phyloP scores from a whole-genome alignment of 2,888 invertebrate genomes.

The Nudaria mundana region DNA sequence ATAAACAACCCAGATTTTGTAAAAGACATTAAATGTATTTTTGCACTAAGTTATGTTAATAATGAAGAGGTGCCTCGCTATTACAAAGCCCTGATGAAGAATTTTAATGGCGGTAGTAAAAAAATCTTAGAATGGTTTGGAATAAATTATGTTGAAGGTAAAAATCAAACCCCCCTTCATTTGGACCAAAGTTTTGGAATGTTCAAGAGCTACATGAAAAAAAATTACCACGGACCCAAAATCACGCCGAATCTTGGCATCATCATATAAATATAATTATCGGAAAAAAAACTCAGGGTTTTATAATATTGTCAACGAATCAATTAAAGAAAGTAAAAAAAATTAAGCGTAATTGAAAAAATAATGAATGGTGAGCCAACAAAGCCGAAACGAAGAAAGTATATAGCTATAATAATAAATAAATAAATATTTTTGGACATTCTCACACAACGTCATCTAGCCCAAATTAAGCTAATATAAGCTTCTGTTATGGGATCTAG shows the following conservation, averaged over 20 bases:
- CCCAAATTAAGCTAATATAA: no score
- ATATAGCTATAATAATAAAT: neutral
- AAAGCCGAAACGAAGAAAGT: neutral
- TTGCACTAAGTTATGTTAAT: no score
- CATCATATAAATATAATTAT: neutral
- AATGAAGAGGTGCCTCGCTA: no score
- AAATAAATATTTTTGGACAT: no score
- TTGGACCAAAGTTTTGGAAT: no score
- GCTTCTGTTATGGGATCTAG: no score
- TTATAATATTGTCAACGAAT: neutral
- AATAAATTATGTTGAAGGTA: neutral
- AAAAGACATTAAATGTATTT: no score
- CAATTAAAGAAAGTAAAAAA: neutral
- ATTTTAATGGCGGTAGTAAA: no score
- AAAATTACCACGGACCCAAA: neutral
- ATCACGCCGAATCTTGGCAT: neutral
- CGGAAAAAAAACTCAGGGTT: neutral
- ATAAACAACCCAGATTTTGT: neutral
- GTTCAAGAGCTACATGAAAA: neutral
- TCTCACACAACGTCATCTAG: no score
- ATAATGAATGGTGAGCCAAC: neutral
- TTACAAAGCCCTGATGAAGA: no score
- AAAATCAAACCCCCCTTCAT: neutral
- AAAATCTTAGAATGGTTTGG: neutral
- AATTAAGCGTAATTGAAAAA: neutral